Evolutionary conservation across 2,797 vertebrate genomes (phyloP).

Genomic region (Staurois parvus): DNA sequence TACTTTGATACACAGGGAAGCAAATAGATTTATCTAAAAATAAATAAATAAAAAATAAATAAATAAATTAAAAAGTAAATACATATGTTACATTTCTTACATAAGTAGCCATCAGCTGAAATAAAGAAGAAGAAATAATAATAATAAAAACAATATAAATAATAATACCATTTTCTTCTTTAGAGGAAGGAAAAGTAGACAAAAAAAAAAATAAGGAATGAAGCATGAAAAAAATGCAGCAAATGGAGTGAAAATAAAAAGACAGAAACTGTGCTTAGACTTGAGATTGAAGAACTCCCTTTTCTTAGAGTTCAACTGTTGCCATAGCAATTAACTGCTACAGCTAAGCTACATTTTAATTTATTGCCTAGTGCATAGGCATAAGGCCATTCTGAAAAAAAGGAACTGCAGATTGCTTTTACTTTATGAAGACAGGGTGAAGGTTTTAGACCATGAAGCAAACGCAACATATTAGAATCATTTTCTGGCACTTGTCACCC

Average conservation of each 20-base stretch:
- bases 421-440: conserved; percentile 50
- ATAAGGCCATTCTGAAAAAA: conserved; percentile 40
- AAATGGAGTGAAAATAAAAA: conserved; percentile 42
- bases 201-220: background rate
- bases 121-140: background rate
- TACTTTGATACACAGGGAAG: no score
- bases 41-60: no score
- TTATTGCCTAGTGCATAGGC: conserved; percentile 30
- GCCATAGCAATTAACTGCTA: conserved; percentile 58
- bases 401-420: conserved; percentile 37
- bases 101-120: background rate
- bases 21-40: no score
- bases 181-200: background rate
- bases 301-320: conserved; percentile 58
- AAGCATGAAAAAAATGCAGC: conserved; percentile 15
- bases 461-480: conserved; percentile 38
- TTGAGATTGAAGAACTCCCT: conserved; percentile 37
- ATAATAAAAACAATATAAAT: no score
- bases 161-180: background rate
- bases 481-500: conserved; percentile 41
- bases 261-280: conserved; percentile 36
- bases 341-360: conserved; percentile 54
- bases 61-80: no score
- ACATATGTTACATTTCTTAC: background rate
- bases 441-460: conserved; percentile 44